phyloP scores from a whole-genome alignment of 2,888 invertebrate species.

The Andrena flavipes region DNA sequence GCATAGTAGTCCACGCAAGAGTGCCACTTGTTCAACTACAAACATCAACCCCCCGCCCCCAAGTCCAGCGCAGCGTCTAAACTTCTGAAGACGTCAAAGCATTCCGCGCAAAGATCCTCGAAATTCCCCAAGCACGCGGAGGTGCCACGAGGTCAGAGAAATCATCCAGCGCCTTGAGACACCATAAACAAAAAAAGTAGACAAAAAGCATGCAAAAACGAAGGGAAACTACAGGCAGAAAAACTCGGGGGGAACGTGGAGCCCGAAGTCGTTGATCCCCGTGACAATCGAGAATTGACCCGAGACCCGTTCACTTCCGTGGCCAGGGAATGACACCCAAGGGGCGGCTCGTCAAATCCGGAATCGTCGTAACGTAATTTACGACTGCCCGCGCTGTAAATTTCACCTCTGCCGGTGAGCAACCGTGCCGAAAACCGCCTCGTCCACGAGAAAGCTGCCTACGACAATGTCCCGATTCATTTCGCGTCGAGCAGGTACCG shows the following conservation, averaged over 20 bases:
- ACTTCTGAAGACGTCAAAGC: neutral
- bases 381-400: slow-evolving; percentile 60
- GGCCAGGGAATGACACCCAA: neutral
- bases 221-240: neutral
- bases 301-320: neutral
- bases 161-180: neutral
- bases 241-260: neutral
- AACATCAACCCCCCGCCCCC: neutral
- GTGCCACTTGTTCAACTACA: neutral
- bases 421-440: slow-evolving; percentile 62
- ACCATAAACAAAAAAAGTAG: neutral
- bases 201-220: neutral
- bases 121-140: neutral
- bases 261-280: neutral
- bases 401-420: slow-evolving; percentile 61
- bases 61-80: neutral
- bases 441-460: slow-evolving; percentile 62
- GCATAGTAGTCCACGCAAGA: no score
- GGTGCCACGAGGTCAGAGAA: slow-evolving; percentile 17
- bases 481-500: slow-evolving; percentile 47
- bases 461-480: slow-evolving; percentile 58
- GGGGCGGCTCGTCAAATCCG: slow-evolving; percentile 47
- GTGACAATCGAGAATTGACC: neutral
- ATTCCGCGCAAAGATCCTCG: neutral
- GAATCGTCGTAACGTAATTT: slow-evolving; percentile 63